These are phyloP conservation scores for Ciconia stormi DNA, from an alignment of 2,113 vertebrate species.

Conservation along the genomic window DNA sequence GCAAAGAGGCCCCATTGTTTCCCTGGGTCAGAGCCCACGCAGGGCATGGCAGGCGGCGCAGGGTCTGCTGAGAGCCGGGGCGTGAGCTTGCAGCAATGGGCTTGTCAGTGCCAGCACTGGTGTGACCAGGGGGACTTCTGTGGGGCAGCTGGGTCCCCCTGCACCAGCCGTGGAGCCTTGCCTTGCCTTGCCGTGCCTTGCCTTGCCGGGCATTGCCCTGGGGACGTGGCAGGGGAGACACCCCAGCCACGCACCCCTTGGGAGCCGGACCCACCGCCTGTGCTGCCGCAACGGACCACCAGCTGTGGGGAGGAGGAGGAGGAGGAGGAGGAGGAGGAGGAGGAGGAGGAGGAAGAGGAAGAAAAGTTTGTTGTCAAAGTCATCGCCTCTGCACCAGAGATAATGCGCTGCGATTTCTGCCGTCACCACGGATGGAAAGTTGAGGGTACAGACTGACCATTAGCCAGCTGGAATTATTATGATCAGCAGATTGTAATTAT, in stretches of 20 bases:
- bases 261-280: neutral
- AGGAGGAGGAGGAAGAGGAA: neutral
- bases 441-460: neutral
- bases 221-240: fast-evolving
- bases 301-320: neutral
- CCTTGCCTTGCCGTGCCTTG: neutral
- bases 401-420: neutral
- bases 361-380: neutral
- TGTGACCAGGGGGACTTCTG: neutral
- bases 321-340: neutral
- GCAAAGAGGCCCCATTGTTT: fast-evolving
- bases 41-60: too few species aligned
- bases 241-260: fast-evolving
- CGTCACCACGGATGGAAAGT: neutral
- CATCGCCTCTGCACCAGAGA: neutral
- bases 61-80: neutral
- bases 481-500: neutral
- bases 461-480: neutral
- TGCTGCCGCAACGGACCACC: neutral
- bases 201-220: neutral
- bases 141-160: too few species aligned
- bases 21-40: neutral
- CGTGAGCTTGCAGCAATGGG: too few species aligned
- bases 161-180: neutral
- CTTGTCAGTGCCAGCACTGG: too few species aligned